phyloP scores from a whole-genome alignment of 1,140 invertebrate genomes.

The Scaptomyza montana region DNA sequence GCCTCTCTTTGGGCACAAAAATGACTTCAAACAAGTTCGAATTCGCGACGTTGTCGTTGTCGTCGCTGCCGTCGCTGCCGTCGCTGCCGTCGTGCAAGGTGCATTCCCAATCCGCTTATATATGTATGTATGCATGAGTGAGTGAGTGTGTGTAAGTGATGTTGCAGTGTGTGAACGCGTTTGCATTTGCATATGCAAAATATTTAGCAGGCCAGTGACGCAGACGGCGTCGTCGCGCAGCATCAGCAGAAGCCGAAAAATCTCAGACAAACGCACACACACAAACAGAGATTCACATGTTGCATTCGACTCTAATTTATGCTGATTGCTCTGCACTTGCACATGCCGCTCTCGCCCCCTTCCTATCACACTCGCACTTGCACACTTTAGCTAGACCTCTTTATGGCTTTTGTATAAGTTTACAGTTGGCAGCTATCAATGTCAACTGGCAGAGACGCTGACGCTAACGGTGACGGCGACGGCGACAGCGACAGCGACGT shows the following conservation, averaged over 20 bases:
- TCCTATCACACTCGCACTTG: constrained; percentile 24
- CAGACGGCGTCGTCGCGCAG: constrained; percentile 30
- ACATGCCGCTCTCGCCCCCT: constrained; percentile 11
- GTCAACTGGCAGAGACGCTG: constrained; percentile 55
- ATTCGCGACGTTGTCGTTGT: constrained; percentile 65
- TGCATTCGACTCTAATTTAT: constrained; percentile 77
- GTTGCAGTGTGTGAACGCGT: constrained; percentile 18
- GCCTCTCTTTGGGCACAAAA: constrained; percentile 29
- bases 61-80: constrained; percentile 28
- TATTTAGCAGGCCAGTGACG: constrained; percentile 55
- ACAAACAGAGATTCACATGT: constrained; percentile 66
- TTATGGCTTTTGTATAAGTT: constrained; percentile 57
- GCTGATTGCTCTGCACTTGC: constrained; percentile 53
- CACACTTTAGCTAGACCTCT: constrained; percentile 33
- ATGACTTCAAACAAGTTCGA: constrained; percentile 78
- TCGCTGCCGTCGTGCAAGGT: constrained; percentile 55
- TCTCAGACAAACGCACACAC: constrained; percentile 41
- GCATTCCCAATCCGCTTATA: constrained; percentile 48
- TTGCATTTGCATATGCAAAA: constrained; percentile 78
- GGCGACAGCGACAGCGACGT: constrained; percentile 13
- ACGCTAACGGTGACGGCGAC: constrained; percentile 23
- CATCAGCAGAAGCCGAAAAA: constrained; percentile 55
- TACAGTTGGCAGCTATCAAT: constrained; percentile 78
- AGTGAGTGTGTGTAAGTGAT: background rate
- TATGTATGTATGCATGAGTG: constrained; percentile 12